Base-by-base conservation (phyloP, 1,140 invertebrate genomes). In the Polypedilum pembai region DNA sequence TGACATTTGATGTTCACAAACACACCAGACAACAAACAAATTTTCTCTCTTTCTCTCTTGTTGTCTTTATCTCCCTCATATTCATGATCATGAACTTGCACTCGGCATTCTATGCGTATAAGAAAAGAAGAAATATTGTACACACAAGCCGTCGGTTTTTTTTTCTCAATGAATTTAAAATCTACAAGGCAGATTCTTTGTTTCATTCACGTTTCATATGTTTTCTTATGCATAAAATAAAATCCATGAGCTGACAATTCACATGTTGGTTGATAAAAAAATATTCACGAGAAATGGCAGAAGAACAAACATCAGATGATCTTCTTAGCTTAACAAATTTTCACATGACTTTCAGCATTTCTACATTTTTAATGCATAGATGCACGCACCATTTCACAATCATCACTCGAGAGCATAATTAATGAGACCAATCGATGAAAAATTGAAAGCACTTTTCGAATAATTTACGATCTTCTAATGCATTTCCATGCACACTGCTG, bases 381-480 rank as follows among this genome's bases (percentile, higher is more conserved):
- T 15, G 45, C 45, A n/a, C n/a, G 45, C 45, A 56, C 45, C 45
- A 56, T 56, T 56, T 56, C 45, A 56, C 45, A 56, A 56, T 56
- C 45, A 56, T 56, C 45, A 56, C 45, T 56, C 15, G n/a, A 56
- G 45, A 56, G 12, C n/a, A n/a, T 56, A 56, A 56, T 56, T 56
- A 56, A 56, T 56, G 45, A 56, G 45, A 56, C 45, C 45, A 15
- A 56, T 56, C 45, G 45, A 56, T 56, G 45, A 56, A 56, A 56
- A 12, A 56, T 56, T 45, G 15, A 56, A 12, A 56, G 45, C 45
- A 56, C 45, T 56, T 56, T 56, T n/a, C 45, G n/a, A 56, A 56
- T 56, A 56, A 56, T 56, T 56, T 56, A 56, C 45, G 45, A 56
- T 56, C 45, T 56, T 56, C 45, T n/a, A 56, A 56, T 56, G 45